Base-by-base conservation (phyloP, 2,797 vertebrate species). In the Choloepus didactylus region DNA sequence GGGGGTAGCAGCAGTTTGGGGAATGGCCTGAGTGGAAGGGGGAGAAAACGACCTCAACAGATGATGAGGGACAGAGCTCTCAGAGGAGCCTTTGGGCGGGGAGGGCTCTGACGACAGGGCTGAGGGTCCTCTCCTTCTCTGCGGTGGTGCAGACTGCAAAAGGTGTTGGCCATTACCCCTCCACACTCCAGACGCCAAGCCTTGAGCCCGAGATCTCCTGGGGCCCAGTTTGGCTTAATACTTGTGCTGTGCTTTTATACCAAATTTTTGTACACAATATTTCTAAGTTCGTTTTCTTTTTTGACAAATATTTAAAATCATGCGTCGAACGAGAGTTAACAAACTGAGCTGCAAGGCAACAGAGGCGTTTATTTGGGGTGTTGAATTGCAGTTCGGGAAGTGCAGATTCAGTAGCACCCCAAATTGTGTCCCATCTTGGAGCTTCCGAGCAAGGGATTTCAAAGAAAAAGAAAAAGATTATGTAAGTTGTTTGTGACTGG, bases 31-130 rank as follows among this genome's bases (percentile, higher is more conserved):
- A 12, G 27, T 29, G 19, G 25, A n/a, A 38, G 49, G 18, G 18
- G 35, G 59, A 29, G 79, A 15, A 73, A 31, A 4, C 9, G n/a
- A 1, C n/a, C 0, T 4, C 62, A 60, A 35, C 15, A 73, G 46
- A 2, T 56, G 69, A 12, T 14, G 44, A 49, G 49, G 21, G 6
- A 0, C 0, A 4, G 14, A 2, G 51, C 60, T 23, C 29, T 81
- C 16, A 0, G 9, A 0, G 0, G 2, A n/a, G 35, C 29, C 41
- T 35, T 14, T 8, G 38, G 8, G 18, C 2, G 10, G 76, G 35
- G 38, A 27, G 31, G 19, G 44, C 0, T 0, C 51, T 0, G 6
- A 19, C 12, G 4, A 2, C 18, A 51, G 25, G 3, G 4, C 8
- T 38, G 4, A 18, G 27, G 1, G 23, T 5, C n/a, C 29, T 73